These are phyloP conservation scores for Halcyon chelicuti DNA, from an alignment of 2,797 vertebrate species.

Conservation along the genomic window DNA sequence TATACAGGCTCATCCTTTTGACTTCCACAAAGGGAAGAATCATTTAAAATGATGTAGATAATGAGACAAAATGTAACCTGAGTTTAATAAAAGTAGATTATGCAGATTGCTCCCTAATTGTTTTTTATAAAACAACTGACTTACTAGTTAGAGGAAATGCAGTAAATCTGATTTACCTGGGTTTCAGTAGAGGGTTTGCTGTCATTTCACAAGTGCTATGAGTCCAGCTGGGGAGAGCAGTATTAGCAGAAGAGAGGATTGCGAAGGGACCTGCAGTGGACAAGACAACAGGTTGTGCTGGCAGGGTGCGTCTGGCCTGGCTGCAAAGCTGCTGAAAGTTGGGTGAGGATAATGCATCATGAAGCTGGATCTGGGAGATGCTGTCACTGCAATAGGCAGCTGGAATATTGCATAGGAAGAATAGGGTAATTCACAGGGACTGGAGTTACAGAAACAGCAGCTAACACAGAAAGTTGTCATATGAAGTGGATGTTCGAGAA, in stretches of 20 bases:
- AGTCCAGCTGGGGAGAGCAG: background rate
- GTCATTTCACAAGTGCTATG: background rate
- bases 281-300: background rate
- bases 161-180: background rate
- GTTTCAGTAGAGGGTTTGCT: background rate
- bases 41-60: rapidly evolving
- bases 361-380: background rate
- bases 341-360: rapidly evolving
- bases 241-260: background rate
- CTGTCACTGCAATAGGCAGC: background rate
- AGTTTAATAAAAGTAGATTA: background rate
- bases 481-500: background rate
- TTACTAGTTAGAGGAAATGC: background rate
- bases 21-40: background rate
- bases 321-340: background rate
- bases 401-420: background rate
- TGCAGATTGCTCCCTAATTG: background rate
- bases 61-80: background rate
- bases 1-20: background rate
- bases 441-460: background rate
- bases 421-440: background rate
- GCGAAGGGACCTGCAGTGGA: background rate
- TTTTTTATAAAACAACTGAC: background rate
- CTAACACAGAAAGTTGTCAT: background rate
- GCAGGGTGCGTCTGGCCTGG: background rate